Conservation (phyloP, 2,797 vertebrate genomes). For the Sebastes jordani region DNA sequence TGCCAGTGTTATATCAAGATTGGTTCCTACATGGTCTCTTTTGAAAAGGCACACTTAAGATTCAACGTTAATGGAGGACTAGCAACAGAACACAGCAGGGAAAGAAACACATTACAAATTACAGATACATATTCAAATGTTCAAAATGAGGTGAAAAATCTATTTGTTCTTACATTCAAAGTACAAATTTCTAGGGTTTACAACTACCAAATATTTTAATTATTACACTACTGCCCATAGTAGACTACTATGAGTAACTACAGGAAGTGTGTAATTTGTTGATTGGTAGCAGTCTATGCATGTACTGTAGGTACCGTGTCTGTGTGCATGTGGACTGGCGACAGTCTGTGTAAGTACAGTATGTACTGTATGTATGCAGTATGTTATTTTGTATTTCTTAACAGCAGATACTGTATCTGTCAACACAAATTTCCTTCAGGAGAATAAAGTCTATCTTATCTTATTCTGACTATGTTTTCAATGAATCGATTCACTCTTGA, state of each 20-base stretch:
- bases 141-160: not conserved
- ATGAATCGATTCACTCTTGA: not conserved
- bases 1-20: slow-evolving; percentile 21
- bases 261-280: too few relatives aligned
- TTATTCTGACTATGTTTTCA: not conserved
- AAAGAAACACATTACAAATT: not conserved
- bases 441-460: too few relatives aligned
- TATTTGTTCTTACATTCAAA: not conserved
- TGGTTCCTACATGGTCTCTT: slow-evolving; percentile 9
- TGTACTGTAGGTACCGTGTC: too few relatives aligned
- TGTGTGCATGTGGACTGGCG: too few relatives aligned
- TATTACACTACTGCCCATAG: not conserved
- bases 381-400: too few relatives aligned
- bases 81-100: not conserved
- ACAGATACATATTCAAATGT: not conserved
- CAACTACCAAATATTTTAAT: not conserved
- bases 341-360: too few relatives aligned
- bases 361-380: too few relatives aligned
- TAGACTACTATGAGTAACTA: too few relatives aligned
- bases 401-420: too few relatives aligned
- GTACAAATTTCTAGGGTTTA: not conserved
- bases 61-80: not conserved
- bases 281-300: too few relatives aligned
- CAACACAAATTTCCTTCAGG: too few relatives aligned
- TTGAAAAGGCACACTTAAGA: slow-evolving; percentile 22